Evolutionary conservation across 2,888 invertebrate species (phyloP).

Genomic region (Augiades crinisus): DNA sequence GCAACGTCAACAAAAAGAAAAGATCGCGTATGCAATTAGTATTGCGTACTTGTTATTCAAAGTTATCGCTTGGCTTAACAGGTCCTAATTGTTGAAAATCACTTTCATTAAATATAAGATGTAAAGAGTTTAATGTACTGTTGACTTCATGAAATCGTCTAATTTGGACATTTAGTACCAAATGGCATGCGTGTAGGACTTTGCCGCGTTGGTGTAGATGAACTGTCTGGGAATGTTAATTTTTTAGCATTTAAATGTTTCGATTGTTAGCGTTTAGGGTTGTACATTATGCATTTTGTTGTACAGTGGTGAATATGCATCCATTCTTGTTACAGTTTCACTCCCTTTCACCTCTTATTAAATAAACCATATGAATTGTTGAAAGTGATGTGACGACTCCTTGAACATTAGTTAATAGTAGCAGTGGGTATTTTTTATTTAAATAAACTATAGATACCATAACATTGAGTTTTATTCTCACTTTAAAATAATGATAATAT

Average conservation of each 20-base stretch:
- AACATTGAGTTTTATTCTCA: slow-evolving; percentile 2
- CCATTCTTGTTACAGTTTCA: slow-evolving; percentile 42
- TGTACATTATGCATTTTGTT: slow-evolving; percentile 50
- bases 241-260: slow-evolving; percentile 8
- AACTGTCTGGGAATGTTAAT: slow-evolving; percentile 12
- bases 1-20: slow-evolving; percentile 92
- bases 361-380: slow-evolving; percentile 56
- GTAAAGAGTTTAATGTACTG: slow-evolving; percentile 56
- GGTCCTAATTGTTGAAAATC: slow-evolving; percentile 59
- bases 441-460: slow-evolving; percentile 50
- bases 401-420: slow-evolving; percentile 53
- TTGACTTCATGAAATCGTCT: slow-evolving; percentile 57
- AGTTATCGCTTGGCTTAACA: slow-evolving; percentile 89
- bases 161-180: slow-evolving; percentile 20
- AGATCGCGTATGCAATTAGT: slow-evolving; percentile 91
- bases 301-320: slow-evolving; percentile 59
- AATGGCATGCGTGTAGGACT: slow-evolving; percentile 27
- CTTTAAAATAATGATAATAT: background rate
- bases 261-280: slow-evolving; percentile 17
- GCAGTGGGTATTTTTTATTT: slow-evolving; percentile 61
- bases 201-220: slow-evolving; percentile 24
- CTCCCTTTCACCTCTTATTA: slow-evolving; percentile 43
- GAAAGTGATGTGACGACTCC: slow-evolving; percentile 48
- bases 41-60: slow-evolving; percentile 93
- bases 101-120: slow-evolving; percentile 59